phyloP scores from a whole-genome alignment of 1,140 invertebrate genomes.

The Drosophila nigrodunni region DNA sequence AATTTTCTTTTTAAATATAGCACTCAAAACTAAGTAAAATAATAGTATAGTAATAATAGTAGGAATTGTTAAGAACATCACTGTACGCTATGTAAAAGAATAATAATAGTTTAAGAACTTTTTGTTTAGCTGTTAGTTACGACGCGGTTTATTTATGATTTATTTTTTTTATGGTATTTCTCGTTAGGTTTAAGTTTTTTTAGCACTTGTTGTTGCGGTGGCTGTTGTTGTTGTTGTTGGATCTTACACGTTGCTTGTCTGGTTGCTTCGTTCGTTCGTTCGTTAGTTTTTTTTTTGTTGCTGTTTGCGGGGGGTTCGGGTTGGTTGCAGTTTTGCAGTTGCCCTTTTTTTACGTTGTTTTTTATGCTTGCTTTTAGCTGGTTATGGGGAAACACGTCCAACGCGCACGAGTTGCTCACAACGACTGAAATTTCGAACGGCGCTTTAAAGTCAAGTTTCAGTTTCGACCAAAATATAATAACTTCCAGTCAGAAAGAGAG shows the following conservation, averaged over 20 bases:
- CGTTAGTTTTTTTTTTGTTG: neutral
- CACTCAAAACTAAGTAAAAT: neutral
- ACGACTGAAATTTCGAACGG: conserved; percentile 57
- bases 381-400: conserved; percentile 62
- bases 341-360: conserved; percentile 25
- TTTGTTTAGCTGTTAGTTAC: conserved; percentile 23
- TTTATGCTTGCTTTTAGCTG: conserved; percentile 2
- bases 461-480: conserved; percentile 23
- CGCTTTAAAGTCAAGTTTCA: conserved; percentile 60
- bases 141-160: conserved; percentile 31
- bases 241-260: conserved; percentile 62
- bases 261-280: conserved; percentile 17
- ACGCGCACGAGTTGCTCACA: conserved; percentile 73
- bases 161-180: conserved; percentile 36
- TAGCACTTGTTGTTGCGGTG: conserved; percentile 36
- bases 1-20: neutral
- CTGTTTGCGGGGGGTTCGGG: conserved; percentile 20
- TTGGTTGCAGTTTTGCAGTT: conserved; percentile 29
- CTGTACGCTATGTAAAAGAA: too few relatives aligned
- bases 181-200: conserved; percentile 29
- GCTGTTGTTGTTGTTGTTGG: conserved; percentile 20
- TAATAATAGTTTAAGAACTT: conserved; percentile 7
- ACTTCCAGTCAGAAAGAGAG: conserved; percentile 19
- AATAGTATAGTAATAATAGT: too few relatives aligned
- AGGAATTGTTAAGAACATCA: too few relatives aligned